Conservation (phyloP, 2,797 vertebrate genomes). For the Ptychobarbus kaznakovi region DNA sequence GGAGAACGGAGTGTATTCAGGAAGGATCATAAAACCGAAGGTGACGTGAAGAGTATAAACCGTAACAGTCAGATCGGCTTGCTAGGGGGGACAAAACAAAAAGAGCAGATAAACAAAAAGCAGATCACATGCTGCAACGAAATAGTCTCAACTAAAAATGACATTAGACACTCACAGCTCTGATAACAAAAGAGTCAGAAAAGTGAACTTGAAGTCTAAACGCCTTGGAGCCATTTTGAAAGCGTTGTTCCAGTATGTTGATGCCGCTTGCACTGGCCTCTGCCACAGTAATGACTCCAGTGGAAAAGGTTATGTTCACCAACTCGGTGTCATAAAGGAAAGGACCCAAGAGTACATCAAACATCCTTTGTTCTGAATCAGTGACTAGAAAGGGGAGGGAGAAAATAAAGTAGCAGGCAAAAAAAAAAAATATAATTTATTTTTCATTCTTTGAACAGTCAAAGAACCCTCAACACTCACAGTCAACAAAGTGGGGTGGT, state of each 20-base stretch:
- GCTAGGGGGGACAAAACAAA: constrained; percentile 56
- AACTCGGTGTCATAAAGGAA: constrained; percentile 78
- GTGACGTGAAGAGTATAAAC: constrained; percentile 68
- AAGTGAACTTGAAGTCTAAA: constrained; percentile 74
- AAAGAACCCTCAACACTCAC: constrained; percentile 63
- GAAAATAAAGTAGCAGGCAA: no score
- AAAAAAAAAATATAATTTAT: no score
- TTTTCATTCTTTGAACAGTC: not conserved
- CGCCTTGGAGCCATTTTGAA: constrained; percentile 67
- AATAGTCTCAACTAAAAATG: not conserved
- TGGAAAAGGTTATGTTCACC: constrained; percentile 75
- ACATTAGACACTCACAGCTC: constrained; percentile 64
- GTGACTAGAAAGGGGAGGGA: constrained; percentile 65
- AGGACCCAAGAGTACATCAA: constrained; percentile 69
- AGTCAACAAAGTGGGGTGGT: constrained; percentile 55
- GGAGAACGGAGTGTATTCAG: constrained; percentile 71
- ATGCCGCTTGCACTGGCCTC: constrained; percentile 71
- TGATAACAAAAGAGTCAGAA: constrained; percentile 67
- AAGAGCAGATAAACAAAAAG: fast-evolving
- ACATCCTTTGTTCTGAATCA: constrained; percentile 58
- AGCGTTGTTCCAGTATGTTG: constrained; percentile 66
- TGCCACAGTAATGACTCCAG: constrained; percentile 66
- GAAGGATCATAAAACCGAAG: constrained; percentile 74
- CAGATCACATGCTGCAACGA: not conserved
- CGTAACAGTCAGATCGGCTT: constrained; percentile 62